phyloP scores from a whole-genome alignment of 2,888 invertebrate genomes.

The Allophyes oxyacanthae region DNA sequence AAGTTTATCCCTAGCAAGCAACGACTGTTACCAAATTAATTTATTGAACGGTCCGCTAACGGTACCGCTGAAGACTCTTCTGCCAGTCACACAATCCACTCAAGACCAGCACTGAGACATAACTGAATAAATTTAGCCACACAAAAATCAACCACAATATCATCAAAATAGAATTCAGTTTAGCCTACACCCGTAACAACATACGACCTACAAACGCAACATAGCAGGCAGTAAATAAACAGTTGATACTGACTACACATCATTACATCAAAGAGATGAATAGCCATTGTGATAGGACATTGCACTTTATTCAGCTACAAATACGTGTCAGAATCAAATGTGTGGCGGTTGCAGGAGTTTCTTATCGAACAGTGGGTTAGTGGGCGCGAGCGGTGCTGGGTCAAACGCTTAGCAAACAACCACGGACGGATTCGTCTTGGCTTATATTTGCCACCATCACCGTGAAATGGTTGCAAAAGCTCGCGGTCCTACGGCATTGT shows the following conservation, averaged over 20 bases:
- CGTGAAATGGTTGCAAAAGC: slow-evolving; percentile 80
- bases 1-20: slow-evolving; percentile 58
- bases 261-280: slow-evolving; percentile 85
- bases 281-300: slow-evolving; percentile 73
- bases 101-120: slow-evolving; percentile 46
- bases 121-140: slow-evolving; percentile 44
- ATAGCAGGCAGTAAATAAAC: slow-evolving; percentile 83
- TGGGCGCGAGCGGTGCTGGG: slow-evolving; percentile 81
- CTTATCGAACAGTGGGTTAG: slow-evolving; percentile 84
- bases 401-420: slow-evolving; percentile 85
- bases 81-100: slow-evolving; percentile 77
- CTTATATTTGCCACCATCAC: slow-evolving; percentile 73
- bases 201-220: slow-evolving; percentile 64
- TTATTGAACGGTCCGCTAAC: slow-evolving; percentile 84
- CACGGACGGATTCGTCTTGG: slow-evolving; percentile 79
- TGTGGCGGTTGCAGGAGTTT: slow-evolving; percentile 58
- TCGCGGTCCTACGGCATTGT: slow-evolving; percentile 67
- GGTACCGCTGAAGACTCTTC: slow-evolving; percentile 84
- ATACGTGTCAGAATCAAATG: slow-evolving; percentile 73
- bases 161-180: slow-evolving; percentile 59
- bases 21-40: slow-evolving; percentile 79
- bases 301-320: slow-evolving; percentile 67
- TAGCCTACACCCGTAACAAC: slow-evolving; percentile 50
- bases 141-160: slow-evolving; percentile 53
- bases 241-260: slow-evolving; percentile 87